phyloP scores from a whole-genome alignment of 1,140 invertebrate genomes.

The Drusus annulatus region DNA sequence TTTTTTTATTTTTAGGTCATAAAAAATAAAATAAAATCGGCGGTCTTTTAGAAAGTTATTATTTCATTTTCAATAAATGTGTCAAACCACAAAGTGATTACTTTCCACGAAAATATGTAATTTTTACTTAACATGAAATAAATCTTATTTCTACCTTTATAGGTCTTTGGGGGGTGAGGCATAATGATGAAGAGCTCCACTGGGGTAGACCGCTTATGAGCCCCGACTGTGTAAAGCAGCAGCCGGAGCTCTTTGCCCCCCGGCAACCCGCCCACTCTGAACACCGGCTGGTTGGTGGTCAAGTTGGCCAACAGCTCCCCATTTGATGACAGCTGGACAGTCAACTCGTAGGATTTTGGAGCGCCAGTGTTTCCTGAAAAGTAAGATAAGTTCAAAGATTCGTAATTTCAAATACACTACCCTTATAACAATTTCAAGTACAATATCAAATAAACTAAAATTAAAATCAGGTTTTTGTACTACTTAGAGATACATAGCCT shows the following conservation, averaged over 20 bases:
- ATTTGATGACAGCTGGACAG: constrained; percentile 72
- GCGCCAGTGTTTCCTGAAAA: constrained; percentile 80
- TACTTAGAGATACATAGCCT: no score
- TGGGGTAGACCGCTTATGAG: constrained; percentile 74
- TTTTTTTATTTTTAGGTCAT: no score
- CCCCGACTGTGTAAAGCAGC: constrained; percentile 75
- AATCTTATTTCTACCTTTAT: constrained; percentile 42
- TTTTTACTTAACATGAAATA: no score
- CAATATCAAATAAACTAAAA: no score
- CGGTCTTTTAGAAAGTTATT: no score
- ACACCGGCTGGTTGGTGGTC: constrained; percentile 67
- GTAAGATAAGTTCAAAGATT: neutral
- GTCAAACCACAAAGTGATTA: no score
- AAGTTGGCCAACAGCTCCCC: constrained; percentile 69
- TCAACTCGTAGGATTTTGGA: constrained; percentile 84
- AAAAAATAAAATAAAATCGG: no score
- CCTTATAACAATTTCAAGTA: no score
- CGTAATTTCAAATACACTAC: no score
- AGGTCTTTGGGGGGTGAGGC: constrained; percentile 50
- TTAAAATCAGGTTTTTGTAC: no score
- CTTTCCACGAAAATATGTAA: no score
- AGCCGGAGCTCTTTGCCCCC: constrained; percentile 69
- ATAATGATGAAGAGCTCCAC: constrained; percentile 56
- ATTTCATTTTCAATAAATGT: no score
- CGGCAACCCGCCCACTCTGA: constrained; percentile 71